phyloP scores from a whole-genome alignment of 2,113 vertebrate genomes.

The Anarhynchus alexandrinus region DNA sequence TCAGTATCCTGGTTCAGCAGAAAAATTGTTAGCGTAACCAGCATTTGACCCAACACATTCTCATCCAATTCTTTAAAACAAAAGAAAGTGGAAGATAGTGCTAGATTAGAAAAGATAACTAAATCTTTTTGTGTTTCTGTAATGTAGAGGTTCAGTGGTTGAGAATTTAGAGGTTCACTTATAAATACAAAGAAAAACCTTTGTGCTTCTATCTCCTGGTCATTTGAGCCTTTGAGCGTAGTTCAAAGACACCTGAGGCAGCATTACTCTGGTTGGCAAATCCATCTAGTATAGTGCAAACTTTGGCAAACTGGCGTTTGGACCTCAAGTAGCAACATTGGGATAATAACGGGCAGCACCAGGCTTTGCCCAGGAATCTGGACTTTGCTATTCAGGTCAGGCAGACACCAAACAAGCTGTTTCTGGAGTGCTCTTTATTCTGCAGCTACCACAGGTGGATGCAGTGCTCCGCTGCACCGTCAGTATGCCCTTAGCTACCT shows the following conservation, averaged over 20 bases:
- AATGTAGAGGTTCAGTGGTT: not conserved
- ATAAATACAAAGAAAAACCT: not conserved
- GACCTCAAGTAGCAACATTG: not conserved
- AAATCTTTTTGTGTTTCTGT: not conserved
- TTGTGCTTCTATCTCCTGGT: not conserved
- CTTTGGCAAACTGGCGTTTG: not conserved
- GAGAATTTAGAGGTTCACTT: not conserved
- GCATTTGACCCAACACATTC: not conserved
- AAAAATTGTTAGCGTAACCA: not conserved
- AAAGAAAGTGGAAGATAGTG: not conserved
- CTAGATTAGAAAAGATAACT: not conserved
- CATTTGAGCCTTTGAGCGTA: accelerated
- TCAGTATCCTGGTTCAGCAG: not conserved
- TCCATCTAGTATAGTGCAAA: not conserved
- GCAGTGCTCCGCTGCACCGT: not conserved
- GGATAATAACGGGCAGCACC: not conserved
- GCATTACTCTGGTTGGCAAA: not conserved
- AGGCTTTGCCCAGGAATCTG: not conserved
- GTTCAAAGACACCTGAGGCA: not conserved
- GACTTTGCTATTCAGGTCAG: not conserved
- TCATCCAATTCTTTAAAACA: not conserved
- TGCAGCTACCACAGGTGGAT: not conserved
- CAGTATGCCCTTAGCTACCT: not conserved
- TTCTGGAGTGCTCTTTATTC: not conserved
- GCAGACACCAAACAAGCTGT: not conserved